Evolutionary conservation across 2,113 vertebrate species (phyloP).

Genomic region (Pantherophis guttatus): DNA sequence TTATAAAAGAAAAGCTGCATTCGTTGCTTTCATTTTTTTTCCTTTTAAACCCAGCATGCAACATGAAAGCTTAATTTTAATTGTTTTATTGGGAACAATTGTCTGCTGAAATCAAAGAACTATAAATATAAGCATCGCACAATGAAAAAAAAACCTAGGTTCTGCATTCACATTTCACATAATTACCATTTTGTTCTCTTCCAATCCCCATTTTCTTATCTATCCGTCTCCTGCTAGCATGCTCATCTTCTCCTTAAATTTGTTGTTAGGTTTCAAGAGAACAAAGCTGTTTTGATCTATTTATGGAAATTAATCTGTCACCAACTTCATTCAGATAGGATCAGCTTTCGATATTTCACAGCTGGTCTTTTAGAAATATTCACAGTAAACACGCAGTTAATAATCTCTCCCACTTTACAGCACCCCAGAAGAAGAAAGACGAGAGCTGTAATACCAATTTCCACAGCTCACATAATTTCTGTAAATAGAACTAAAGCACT

Average conservation of each 20-base stretch:
- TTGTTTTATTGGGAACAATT: slow-evolving; percentile 14
- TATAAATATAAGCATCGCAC: background rate
- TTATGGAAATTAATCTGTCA: slow-evolving; percentile 58
- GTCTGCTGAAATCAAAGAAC: background rate
- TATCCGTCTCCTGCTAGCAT: slow-evolving; percentile 43
- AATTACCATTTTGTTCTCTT: slow-evolving; percentile 25
- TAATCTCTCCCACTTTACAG: slow-evolving; percentile 20
- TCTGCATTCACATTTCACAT: background rate
- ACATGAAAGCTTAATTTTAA: slow-evolving; percentile 15
- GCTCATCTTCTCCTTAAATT: slow-evolving; percentile 53
- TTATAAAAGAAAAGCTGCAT: background rate
- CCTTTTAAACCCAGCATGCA: background rate
- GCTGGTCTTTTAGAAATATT: slow-evolving; percentile 32
- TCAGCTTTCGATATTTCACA: slow-evolving; percentile 26
- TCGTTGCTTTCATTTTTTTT: background rate
- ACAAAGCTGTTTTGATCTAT: slow-evolving; percentile 54
- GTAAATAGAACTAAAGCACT: slow-evolving; percentile 36
- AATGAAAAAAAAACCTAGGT: background rate
- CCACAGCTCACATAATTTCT: slow-evolving; percentile 47
- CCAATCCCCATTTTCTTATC: slow-evolving; percentile 45
- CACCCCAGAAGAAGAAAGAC: slow-evolving; percentile 37
- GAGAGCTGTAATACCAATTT: slow-evolving; percentile 52
- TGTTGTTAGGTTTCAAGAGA: slow-evolving; percentile 53
- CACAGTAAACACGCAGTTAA: slow-evolving; percentile 54
- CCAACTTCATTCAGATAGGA: slow-evolving; percentile 40